These are phyloP conservation scores for Cryptocheilus praepositus DNA, from an alignment of 2,888 invertebrate genomes.

Conservation along the genomic window DNA sequence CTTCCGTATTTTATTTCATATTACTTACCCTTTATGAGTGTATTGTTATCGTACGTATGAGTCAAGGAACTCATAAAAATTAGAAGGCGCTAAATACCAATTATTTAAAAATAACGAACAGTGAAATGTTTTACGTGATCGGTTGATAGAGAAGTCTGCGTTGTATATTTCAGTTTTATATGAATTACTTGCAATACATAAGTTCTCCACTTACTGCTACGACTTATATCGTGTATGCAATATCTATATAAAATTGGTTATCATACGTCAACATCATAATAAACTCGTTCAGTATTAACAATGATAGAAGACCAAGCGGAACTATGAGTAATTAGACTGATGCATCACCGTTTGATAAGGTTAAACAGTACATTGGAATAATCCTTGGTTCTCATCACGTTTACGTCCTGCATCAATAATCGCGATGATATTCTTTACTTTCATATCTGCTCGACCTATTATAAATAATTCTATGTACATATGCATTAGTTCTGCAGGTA, in stretches of 20 bases:
- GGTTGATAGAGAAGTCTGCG: background rate
- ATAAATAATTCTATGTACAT: background rate
- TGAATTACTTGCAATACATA: background rate
- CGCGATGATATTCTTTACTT: too few species aligned
- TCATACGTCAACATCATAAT: slow-evolving; percentile 33
- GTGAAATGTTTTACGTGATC: background rate
- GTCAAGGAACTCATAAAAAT: background rate
- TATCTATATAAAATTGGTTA: slow-evolving; percentile 39
- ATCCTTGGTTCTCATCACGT: too few species aligned
- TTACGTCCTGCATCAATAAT: too few species aligned
- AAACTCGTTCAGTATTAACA: slow-evolving; percentile 48
- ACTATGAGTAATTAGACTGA: background rate
- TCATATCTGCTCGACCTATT: too few species aligned
- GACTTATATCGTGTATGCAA: slow-evolving; percentile 15
- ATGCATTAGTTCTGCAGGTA: background rate
- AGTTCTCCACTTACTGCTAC: background rate
- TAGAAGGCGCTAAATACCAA: background rate
- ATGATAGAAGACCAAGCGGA: slow-evolving; percentile 14
- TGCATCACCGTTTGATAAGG: too few species aligned
- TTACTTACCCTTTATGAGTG: background rate
- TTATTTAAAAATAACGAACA: background rate
- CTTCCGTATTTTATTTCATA: background rate
- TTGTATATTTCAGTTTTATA: slow-evolving; percentile 1
- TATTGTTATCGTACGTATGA: background rate
- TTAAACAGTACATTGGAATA: too few species aligned